A percentile compares a stretch with the other conserved stretches of the same genome.
phyloP scores from a whole-genome alignment of 2,113 vertebrate genomes.

The Meriones unguiculatus region DNA sequence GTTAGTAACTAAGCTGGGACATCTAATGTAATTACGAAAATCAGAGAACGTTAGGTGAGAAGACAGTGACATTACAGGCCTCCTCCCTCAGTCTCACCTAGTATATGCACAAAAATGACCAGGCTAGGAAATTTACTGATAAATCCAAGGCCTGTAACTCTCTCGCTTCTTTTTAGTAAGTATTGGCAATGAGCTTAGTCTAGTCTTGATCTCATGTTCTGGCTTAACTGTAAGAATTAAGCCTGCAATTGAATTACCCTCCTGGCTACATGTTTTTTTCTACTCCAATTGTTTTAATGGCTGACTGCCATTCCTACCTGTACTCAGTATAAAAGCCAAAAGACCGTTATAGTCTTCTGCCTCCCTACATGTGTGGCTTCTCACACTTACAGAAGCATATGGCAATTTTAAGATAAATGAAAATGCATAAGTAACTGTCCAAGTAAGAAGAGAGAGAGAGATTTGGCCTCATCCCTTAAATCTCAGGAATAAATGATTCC shows the following conservation, averaged over 20 bases:
- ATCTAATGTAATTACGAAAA: neutral
- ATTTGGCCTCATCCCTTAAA: slow-evolving; percentile 7
- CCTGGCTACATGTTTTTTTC: neutral
- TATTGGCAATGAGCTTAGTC: neutral
- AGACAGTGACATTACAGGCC: neutral
- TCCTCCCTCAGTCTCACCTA: neutral
- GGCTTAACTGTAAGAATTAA: slow-evolving; percentile 2
- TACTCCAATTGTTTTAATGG: neutral
- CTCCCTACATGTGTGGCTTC: neutral
- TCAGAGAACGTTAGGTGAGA: neutral
- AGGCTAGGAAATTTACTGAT: neutral
- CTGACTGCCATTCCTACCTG: neutral
- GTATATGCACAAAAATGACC: neutral
- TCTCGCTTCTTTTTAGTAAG: neutral
- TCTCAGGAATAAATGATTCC: slow-evolving; percentile 38
- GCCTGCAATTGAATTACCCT: slow-evolving; percentile 42
- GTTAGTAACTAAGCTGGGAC: neutral
- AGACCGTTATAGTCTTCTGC: neutral
- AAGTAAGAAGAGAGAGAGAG: slow-evolving; percentile 21
- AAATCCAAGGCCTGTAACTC: neutral
- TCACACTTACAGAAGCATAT: neutral
- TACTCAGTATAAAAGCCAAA: neutral
- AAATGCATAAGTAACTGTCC: slow-evolving; percentile 2
- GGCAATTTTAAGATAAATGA: slow-evolving; percentile 19
- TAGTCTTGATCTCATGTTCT: neutral